Percentiles rank a stretch among this genome's conserved stretches.
These are phyloP conservation scores for Eolophus roseicapilla DNA, from an alignment of 2,113 vertebrate genomes.

Conservation along the genomic window DNA sequence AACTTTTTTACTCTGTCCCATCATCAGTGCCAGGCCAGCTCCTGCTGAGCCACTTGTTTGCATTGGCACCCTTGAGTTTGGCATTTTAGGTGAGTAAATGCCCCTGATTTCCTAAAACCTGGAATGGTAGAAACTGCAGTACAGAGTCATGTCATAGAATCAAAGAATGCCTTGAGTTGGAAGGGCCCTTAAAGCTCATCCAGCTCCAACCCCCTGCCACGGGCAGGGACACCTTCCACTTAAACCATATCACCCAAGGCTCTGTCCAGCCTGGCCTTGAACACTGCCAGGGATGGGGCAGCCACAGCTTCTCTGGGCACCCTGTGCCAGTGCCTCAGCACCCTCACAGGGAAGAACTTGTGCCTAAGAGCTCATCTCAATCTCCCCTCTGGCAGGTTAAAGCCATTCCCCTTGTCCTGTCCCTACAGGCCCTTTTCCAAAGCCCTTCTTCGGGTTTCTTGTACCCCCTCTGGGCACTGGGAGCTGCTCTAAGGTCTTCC, in stretches of 20 bases:
- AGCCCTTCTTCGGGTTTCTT: no score
- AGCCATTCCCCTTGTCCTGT: no score
- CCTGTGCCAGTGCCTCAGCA: no score
- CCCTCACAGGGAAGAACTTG: no score
- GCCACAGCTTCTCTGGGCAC: no score
- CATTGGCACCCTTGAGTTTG: fast-evolving
- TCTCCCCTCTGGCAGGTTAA: no score
- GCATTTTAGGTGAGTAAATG: background rate
- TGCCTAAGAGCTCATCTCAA: no score
- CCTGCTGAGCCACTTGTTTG: background rate
- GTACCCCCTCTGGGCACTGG: no score
- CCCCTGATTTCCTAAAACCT: background rate
- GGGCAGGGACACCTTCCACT: background rate
- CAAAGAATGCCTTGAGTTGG: background rate
- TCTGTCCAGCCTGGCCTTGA: no score
- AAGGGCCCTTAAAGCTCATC: background rate
- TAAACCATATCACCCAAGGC: no score
- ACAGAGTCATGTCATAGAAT: background rate
- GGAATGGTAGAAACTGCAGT: background rate
- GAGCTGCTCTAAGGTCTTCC: background rate
- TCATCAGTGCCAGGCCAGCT: background rate
- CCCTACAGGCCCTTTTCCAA: no score
- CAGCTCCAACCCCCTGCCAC: background rate
- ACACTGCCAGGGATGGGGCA: background rate
- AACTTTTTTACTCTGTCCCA: fast-evolving